Evolutionary conservation across 1,140 invertebrate species (phyloP), one percentile per base, ranked within the genome.

Genomic region (Euglossa dilemma): DNA sequence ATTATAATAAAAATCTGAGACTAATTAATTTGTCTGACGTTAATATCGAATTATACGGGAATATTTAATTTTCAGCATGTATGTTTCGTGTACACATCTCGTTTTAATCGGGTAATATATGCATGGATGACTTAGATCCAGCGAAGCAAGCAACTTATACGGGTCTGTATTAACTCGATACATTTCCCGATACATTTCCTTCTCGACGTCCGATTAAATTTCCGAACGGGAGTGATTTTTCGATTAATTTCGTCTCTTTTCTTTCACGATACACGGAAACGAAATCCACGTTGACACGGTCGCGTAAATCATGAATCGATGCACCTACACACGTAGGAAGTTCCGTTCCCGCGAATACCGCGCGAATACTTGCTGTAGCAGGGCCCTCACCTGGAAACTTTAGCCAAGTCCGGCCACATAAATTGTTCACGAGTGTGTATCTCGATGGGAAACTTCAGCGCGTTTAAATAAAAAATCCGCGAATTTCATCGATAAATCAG

Each of bases 351-450:
- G 14, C 23, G 52, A 69, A 81, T 57, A 75, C 43, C 52, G 43
- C 6, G 71, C 18, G 43, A n/a, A n/a, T n/a, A 28, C 23, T 36
- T 67, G 36, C 50, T 20, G 28, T 23, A 47, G 23, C 28, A 2
- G 23, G 47, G 6, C 54, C 61, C 64, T 83, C 74, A 83, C 74
- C 74, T 83, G 80, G 25, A 52, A 83, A 83, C 66, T 83, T 70
- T 45, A 28, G 25, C 71, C 45, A 74, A 71, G 59, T 70, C 28
- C 47, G 25, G n/a, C 52, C 74, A 83, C 73, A 83, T 83, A 83
- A 83, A 83, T 83, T 83, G 28, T 75, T 77, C 73, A 57, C 18
- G 64, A 36, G 45, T 25, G 70, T 67, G 80, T 71, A 66, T 78
- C 56, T 57, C n/a, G 64, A 67, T 61, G 45, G 66, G n/a, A 54